Conservation (phyloP, 2,888 invertebrate genomes). For the Leptinotarsa peninsularis region DNA sequence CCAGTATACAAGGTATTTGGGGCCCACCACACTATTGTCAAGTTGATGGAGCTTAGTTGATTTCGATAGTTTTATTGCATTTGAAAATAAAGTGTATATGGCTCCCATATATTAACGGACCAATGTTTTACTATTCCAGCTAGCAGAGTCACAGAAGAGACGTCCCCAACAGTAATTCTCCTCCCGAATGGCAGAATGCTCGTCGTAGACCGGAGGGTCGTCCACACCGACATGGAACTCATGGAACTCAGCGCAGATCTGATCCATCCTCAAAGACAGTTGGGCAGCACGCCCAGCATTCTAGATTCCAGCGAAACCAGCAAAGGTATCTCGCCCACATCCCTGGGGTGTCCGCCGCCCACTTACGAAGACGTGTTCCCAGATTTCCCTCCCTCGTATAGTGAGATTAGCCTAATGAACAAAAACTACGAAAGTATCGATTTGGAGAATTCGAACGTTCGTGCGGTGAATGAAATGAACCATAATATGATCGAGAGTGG, state of each 20-base stretch:
- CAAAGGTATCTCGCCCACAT: slow-evolving; percentile 68
- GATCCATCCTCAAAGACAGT: slow-evolving; percentile 64
- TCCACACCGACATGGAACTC: slow-evolving; percentile 67
- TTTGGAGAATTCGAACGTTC: slow-evolving; percentile 8
- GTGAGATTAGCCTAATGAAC: slow-evolving; percentile 61
- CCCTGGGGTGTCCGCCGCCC: slow-evolving; percentile 68
- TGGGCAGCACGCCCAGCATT: slow-evolving; percentile 65
- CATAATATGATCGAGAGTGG: slow-evolving; percentile 24
- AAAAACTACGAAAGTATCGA: slow-evolving; percentile 33
- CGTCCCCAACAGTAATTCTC: slow-evolving; percentile 70
- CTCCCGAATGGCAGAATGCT: slow-evolving; percentile 71
- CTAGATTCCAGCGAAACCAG: slow-evolving; percentile 70
- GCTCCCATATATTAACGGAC: background rate
- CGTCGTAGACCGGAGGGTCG: slow-evolving; percentile 70
- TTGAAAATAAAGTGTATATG: too few species aligned
- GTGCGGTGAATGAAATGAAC: slow-evolving; percentile 17
- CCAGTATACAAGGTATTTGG: too few species aligned
- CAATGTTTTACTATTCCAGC: slow-evolving; percentile 36
- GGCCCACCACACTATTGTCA: too few species aligned
- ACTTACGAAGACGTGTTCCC: slow-evolving; percentile 69
- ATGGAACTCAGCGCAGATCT: slow-evolving; percentile 69
- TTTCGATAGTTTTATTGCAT: background rate
- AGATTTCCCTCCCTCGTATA: slow-evolving; percentile 64
- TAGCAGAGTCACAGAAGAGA: slow-evolving; percentile 59
- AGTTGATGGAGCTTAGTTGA: too few species aligned